A percentile compares a stretch with the other conserved stretches of the same genome.
These are phyloP conservation scores for Synergus itoensis DNA, from an alignment of 2,888 invertebrate genomes.

Conservation along the genomic window DNA sequence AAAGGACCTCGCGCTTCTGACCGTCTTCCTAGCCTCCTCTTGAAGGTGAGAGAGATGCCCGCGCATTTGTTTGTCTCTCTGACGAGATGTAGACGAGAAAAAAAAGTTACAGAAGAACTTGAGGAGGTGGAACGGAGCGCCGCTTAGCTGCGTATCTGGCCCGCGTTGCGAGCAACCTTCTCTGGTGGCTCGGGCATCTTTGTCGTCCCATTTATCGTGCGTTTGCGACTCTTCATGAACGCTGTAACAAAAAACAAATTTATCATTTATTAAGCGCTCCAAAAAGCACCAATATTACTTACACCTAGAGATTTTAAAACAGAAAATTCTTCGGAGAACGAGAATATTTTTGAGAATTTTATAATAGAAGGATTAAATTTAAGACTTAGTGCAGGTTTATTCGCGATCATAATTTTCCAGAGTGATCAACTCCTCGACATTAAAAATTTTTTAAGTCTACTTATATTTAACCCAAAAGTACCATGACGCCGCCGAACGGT, in stretches of 20 bases:
- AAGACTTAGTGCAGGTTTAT: too few relatives aligned
- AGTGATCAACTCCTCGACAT: too few relatives aligned
- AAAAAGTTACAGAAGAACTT: slow-evolving; percentile 51
- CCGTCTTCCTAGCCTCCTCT: slow-evolving; percentile 42
- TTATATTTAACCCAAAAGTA: neutral
- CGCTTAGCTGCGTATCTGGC: slow-evolving; percentile 76
- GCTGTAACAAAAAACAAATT: slow-evolving; percentile 79
- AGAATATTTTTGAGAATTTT: too few relatives aligned
- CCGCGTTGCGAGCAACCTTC: slow-evolving; percentile 77
- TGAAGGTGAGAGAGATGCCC: slow-evolving; percentile 48
- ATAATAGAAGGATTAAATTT: too few relatives aligned
- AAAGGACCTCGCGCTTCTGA: slow-evolving; percentile 69
- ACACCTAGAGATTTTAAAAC: too few relatives aligned
- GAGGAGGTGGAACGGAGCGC: slow-evolving; percentile 50
- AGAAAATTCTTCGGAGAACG: too few relatives aligned
- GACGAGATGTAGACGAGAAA: slow-evolving; percentile 51
- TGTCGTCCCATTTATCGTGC: slow-evolving; percentile 79
- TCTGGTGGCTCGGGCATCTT: slow-evolving; percentile 77
- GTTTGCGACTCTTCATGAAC: slow-evolving; percentile 84
- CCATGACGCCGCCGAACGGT: neutral
- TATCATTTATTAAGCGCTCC: neutral
- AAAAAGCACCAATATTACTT: neutral
- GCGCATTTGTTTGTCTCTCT: slow-evolving; percentile 44
- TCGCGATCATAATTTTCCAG: too few relatives aligned
- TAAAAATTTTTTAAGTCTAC: neutral